Evolutionary conservation across 2,797 vertebrate species (phyloP).

Genomic region (Phataginus tricuspis): DNA sequence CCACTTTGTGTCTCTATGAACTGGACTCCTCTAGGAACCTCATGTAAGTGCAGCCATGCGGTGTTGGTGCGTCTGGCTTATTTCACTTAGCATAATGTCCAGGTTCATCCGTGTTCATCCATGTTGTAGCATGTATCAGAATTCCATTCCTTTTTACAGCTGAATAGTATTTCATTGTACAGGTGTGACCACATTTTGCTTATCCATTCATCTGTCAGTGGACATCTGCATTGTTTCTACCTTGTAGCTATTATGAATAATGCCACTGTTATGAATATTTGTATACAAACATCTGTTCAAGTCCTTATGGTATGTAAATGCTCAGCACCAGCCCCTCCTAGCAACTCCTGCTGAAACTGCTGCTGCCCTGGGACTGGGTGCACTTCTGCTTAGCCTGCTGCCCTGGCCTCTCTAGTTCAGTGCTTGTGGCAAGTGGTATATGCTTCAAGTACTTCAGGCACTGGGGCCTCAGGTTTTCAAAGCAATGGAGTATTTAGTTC

Average conservation of each 20-base stretch:
- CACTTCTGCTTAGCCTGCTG: background rate
- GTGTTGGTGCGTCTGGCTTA: background rate
- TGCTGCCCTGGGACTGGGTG: accelerated
- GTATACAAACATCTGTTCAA: background rate
- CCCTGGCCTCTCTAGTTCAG: background rate
- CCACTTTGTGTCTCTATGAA: background rate
- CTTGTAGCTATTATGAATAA: background rate
- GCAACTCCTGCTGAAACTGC: background rate
- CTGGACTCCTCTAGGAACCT: background rate
- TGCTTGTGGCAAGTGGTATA: background rate
- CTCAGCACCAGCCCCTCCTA: background rate
- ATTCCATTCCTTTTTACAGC: background rate
- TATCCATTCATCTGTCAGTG: background rate
- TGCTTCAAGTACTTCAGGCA: background rate
- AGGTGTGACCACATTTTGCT: background rate
- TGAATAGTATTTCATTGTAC: background rate
- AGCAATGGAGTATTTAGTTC: background rate
- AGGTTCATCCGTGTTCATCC: background rate
- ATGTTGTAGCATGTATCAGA: background rate
- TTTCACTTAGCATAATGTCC: background rate
- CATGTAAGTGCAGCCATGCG: background rate
- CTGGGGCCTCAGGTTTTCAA: background rate
- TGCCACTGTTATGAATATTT: background rate
- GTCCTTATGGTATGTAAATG: background rate
- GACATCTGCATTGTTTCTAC: background rate